Evolutionary conservation across 2,888 invertebrate species (phyloP).

Genomic region (Mythimna loreyi): DNA sequence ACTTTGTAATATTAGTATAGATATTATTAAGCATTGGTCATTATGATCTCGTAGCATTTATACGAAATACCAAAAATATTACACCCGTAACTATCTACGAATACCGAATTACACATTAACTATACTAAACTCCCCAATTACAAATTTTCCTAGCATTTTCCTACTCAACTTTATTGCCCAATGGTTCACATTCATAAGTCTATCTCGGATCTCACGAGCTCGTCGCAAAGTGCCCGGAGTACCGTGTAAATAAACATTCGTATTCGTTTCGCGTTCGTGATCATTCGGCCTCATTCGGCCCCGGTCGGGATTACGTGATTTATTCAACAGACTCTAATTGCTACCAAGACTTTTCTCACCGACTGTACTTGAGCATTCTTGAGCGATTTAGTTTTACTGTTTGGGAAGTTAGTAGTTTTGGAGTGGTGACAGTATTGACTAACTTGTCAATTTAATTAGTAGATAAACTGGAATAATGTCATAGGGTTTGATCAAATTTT

Average conservation of each 20-base stretch:
- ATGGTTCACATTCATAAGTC: conserved; percentile 48
- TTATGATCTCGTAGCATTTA: background rate
- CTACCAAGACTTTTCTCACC: conserved; percentile 62
- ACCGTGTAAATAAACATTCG: conserved; percentile 77
- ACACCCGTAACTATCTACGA: background rate
- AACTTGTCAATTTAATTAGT: background rate
- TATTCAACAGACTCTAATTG: conserved; percentile 75
- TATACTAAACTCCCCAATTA: conserved; percentile 3
- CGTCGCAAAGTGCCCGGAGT: conserved; percentile 64
- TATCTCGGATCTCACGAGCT: conserved; percentile 46
- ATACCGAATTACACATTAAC: conserved; percentile 5
- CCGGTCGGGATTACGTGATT: conserved; percentile 71
- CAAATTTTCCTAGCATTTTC: conserved; percentile 21
- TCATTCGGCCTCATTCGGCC: conserved; percentile 68
- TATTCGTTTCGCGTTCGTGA: conserved; percentile 70
- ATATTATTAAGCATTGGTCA: background rate
- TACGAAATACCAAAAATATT: background rate
- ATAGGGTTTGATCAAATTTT: background rate
- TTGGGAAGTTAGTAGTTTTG: conserved; percentile 2
- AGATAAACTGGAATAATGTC: background rate
- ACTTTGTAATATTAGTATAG: background rate
- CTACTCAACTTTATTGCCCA: conserved; percentile 33
- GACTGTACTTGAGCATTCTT: conserved; percentile 61
- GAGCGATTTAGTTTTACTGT: conserved; percentile 39
- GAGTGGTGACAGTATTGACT: conserved; percentile 1